Conservation (phyloP, 2,797 vertebrate genomes). For the Brotogeris chrysoptera region DNA sequence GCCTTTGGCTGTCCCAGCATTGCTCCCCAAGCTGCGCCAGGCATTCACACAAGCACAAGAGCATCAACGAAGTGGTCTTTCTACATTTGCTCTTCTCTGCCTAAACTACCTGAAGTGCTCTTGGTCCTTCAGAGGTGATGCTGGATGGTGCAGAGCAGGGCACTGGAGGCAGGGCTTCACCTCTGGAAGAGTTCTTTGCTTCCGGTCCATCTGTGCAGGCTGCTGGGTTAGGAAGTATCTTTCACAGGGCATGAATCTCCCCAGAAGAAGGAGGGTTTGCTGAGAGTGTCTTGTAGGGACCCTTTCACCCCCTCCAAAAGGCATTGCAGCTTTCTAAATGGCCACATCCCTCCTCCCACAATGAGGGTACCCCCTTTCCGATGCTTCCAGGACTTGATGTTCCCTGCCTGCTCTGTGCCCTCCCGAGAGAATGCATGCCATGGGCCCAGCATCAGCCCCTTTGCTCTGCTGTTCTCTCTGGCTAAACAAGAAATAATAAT, state of each 20-base stretch:
- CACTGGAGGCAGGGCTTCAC: not conserved
- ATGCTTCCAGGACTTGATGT: fast-evolving
- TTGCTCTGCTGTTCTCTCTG: not conserved
- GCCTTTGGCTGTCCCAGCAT: not conserved
- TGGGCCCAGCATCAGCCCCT: not conserved
- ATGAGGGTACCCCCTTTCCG: not conserved
- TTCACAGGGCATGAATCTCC: not conserved
- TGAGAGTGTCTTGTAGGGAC: not conserved
- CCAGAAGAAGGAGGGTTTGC: not conserved
- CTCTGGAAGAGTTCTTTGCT: not conserved
- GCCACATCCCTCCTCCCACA: not conserved
- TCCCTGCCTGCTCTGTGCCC: fast-evolving
- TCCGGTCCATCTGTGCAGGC: not conserved
- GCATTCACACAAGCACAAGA: not conserved
- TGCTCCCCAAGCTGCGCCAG: fast-evolving
- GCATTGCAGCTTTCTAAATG: not conserved
- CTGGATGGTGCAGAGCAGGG: not conserved
- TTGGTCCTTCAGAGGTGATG: not conserved
- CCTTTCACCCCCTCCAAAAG: not conserved
- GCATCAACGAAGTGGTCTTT: not conserved
- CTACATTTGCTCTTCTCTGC: not conserved
- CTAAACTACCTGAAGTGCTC: not conserved
- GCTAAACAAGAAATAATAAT: not conserved
- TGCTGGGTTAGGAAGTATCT: not conserved
- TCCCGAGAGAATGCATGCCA: fast-evolving